Evolutionary conservation across 2,888 invertebrate genomes (phyloP), one percentile per base, ranked within the genome.

Genomic region (Ochropleura plecta): DNA sequence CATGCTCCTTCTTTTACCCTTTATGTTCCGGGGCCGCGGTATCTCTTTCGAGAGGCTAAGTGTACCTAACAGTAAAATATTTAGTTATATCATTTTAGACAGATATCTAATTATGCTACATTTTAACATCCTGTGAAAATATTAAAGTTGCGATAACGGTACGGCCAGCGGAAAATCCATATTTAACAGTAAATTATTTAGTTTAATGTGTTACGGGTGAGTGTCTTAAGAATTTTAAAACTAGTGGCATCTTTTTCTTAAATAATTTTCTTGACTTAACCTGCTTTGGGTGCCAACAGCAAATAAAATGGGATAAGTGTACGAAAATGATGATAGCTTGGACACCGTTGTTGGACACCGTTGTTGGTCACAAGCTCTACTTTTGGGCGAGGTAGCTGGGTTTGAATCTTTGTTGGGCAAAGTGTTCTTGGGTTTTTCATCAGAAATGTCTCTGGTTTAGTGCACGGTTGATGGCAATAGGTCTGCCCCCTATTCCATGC

Each of bases 101-200:
- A 18, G 20, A 1, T 63, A 73, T 14, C 46, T 20, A 67, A 46
- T 46, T 57, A 44, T 20, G 42, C 14, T 10, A 44, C 14, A 40
- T 78, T 59, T 68, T 69, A 20, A 46, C 14, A 46, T 59, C 78
- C 40, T 18, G 10, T 10, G 59, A 46, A 78, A 68, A 5, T 44
- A 4, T 51, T 12, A 48, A 63, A 67, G 16, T 59, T 0, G 4
- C 3, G n/a, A 30, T 73, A 12, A 30, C 20, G 66, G 20, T 40
- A 44, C n/a, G 40, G 7, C 62, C 44, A 16, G 16, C 8, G n/a
- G 30, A 51, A 67, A 68, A 77, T 68, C 2, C n/a, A 67, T 67
- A 49, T 57, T n/a, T 42, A 65, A 49, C 18, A n/a, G 44, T 16
- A 14, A 40, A 62, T 6, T 46, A 63, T 59, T 44, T 12, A 10